Evolutionary conservation across 2,888 invertebrate species (phyloP).

Genomic region (Phrixothrix hirtus): DNA sequence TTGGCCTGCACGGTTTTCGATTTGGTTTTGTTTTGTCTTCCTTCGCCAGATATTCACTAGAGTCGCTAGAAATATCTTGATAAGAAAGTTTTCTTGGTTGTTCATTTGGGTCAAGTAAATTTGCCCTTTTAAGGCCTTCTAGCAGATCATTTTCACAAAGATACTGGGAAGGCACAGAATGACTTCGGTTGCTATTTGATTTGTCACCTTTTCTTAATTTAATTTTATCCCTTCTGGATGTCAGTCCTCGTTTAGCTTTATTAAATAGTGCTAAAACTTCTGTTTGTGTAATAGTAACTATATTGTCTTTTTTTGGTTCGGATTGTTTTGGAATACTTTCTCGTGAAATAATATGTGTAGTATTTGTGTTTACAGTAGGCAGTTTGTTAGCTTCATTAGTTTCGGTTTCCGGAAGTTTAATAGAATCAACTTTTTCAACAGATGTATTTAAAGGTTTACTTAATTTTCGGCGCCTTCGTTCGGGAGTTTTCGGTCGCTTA

Average conservation of each 20-base stretch:
- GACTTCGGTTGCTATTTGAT: conserved; percentile 58
- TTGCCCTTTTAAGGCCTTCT: conserved; percentile 58
- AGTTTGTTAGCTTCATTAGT: not conserved
- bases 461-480: conserved; percentile 41
- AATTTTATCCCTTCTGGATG: conserved; percentile 41
- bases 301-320: conserved; percentile 32
- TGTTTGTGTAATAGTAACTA: conserved; percentile 45
- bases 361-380: conserved; percentile 15
- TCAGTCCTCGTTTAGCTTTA: conserved; percentile 49
- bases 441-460: conserved; percentile 25
- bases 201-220: conserved; percentile 43
- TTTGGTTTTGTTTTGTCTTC: conserved; percentile 41
- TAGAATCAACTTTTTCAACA: not conserved
- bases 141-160: conserved; percentile 63
- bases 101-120: conserved; percentile 52
- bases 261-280: conserved; percentile 47
- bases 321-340: conserved; percentile 14
- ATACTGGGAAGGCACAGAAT: conserved; percentile 62
- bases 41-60: conserved; percentile 29
- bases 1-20: conserved; percentile 45
- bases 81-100: conserved; percentile 27
- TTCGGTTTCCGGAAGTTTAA: conserved; percentile 3
- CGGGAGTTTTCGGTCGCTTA: conserved; percentile 47
- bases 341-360: not conserved
- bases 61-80: not conserved